Conservation (phyloP, 2,113 vertebrate species). For the Phalacrocorax pelagicus region DNA sequence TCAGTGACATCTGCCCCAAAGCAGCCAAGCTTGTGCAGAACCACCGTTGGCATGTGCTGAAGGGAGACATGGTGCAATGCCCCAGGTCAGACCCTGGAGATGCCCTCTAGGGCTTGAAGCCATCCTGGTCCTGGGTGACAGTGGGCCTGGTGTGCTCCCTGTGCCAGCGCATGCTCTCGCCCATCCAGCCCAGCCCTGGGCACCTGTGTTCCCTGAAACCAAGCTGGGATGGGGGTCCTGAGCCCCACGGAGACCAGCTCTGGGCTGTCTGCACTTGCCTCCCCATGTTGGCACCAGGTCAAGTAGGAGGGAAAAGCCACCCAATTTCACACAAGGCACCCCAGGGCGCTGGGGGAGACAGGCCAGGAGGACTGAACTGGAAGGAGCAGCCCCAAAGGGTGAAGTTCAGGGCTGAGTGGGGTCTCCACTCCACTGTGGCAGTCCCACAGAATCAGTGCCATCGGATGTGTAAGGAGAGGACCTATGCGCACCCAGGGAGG, state of each 20-base stretch:
- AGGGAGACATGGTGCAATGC: background rate
- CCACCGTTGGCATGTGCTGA: fast-evolving
- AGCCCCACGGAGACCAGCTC: no score
- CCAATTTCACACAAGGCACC: background rate
- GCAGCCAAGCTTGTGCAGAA: background rate
- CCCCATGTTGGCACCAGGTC: background rate
- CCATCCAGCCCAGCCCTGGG: background rate
- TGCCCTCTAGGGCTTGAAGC: background rate
- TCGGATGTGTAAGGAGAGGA: background rate
- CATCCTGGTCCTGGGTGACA: fast-evolving
- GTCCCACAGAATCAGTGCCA: fast-evolving
- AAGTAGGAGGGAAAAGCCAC: background rate
- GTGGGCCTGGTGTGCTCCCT: background rate
- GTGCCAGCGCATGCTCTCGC: background rate
- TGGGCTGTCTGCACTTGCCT: background rate
- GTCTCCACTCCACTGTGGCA: no score
- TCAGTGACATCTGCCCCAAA: background rate
- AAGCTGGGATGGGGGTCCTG: fast-evolving
- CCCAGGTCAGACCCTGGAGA: background rate
- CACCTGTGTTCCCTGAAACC: fast-evolving
- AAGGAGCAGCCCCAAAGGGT: background rate
- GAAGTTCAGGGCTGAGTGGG: background rate
- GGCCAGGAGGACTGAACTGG: background rate
- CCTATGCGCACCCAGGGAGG: fast-evolving
- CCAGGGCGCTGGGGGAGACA: background rate